Conservation (phyloP, 2,797 vertebrate genomes). For the Delichon dasypus region DNA sequence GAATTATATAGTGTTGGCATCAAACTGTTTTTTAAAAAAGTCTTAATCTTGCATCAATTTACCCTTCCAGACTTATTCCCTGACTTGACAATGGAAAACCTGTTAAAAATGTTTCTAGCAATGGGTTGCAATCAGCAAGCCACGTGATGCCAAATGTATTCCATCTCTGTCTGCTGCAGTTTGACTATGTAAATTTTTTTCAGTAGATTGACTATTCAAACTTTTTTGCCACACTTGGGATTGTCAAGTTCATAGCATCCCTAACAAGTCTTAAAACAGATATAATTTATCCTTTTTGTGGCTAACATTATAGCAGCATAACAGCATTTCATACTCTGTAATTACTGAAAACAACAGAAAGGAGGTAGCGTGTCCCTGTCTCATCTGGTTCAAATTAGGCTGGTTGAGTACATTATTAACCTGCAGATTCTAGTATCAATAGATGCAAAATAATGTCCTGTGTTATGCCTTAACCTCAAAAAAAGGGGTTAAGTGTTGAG, state of each 20-base stretch:
- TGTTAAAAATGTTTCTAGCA: background rate
- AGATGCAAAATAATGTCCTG: background rate
- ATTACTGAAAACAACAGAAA: background rate
- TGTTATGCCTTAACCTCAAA: background rate
- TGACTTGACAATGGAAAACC: background rate
- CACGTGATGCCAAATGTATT: rapidly evolving
- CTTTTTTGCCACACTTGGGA: background rate
- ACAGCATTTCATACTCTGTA: background rate
- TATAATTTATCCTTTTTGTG: background rate
- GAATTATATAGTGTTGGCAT: background rate
- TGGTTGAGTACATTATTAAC: background rate
- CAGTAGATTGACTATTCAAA: background rate
- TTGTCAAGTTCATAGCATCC: background rate
- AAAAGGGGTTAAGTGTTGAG: background rate
- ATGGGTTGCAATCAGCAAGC: background rate
- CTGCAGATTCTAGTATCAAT: background rate
- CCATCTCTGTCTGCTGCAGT: background rate
- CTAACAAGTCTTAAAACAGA: background rate
- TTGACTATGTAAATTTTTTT: background rate
- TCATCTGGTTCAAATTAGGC: background rate
- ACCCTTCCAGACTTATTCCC: background rate
- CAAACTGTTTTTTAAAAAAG: background rate
- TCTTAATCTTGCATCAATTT: background rate
- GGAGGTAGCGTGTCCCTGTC: background rate
- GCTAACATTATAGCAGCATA: background rate